These are phyloP conservation scores for Stenopsyche tienmushanensis DNA, from an alignment of 1,140 invertebrate genomes.

Conservation along the genomic window DNA sequence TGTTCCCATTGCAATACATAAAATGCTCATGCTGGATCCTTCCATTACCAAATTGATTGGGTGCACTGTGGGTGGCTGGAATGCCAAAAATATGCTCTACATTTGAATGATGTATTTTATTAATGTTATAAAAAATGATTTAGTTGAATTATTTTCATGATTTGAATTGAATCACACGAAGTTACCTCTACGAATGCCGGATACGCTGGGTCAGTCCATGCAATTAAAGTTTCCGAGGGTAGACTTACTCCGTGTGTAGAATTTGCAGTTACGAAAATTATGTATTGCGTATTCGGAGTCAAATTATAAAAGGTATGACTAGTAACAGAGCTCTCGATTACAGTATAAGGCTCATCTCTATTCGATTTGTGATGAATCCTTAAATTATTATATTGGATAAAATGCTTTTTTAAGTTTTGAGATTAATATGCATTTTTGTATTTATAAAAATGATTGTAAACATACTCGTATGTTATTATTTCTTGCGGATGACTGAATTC, in stretches of 20 bases:
- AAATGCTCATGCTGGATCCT: constrained; percentile 79
- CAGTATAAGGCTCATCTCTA: constrained; percentile 58
- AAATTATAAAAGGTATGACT: constrained; percentile 68
- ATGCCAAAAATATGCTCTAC: constrained; percentile 31
- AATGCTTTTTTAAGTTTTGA: background rate
- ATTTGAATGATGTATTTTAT: constrained; percentile 16
- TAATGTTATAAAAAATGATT: too few species aligned
- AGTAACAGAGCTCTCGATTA: constrained; percentile 64
- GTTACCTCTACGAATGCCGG: constrained; percentile 79
- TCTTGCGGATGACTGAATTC: constrained; percentile 76
- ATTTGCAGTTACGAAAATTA: constrained; percentile 71
- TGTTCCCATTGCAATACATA: constrained; percentile 80
- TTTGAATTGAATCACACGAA: too few species aligned
- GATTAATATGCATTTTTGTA: background rate
- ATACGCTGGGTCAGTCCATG: constrained; percentile 85
- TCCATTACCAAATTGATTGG: constrained; percentile 78
- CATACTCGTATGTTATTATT: constrained; percentile 70
- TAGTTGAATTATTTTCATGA: too few species aligned
- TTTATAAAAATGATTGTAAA: constrained; percentile 33
- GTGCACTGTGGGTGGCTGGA: constrained; percentile 76
- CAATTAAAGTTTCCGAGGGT: constrained; percentile 76
- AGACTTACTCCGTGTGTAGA: constrained; percentile 67
- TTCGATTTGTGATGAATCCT: constrained; percentile 69
- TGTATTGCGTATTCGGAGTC: constrained; percentile 75
- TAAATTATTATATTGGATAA: background rate